A percentile compares a stretch with the other conserved stretches of the same genome.
phyloP scores from a whole-genome alignment of 2,113 vertebrate species.

The Myrmecophaga tridactyla region DNA sequence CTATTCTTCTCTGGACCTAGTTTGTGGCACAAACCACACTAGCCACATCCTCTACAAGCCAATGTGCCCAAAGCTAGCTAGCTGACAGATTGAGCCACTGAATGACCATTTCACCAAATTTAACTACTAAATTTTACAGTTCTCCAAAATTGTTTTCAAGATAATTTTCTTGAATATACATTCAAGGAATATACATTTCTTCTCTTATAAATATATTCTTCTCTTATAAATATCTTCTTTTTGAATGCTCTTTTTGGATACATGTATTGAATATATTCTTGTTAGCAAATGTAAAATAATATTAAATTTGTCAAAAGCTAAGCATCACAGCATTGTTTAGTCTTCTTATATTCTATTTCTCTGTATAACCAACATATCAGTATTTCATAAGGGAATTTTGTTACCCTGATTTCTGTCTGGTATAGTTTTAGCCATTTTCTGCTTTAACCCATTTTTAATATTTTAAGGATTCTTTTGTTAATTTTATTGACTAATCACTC shows the following conservation, averaged over 20 bases:
- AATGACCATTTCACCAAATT: neutral
- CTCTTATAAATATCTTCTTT: slow-evolving; percentile 18
- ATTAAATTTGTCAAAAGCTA: slow-evolving; percentile 15
- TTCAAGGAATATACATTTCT: neutral
- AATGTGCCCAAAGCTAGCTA: neutral
- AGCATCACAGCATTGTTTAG: neutral
- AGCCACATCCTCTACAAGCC: neutral
- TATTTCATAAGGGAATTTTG: neutral
- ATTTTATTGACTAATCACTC: neutral
- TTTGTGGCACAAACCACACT: neutral
- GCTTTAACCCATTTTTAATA: slow-evolving; percentile 15
- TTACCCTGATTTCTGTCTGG: neutral
- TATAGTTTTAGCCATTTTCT: neutral
- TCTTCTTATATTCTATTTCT: neutral
- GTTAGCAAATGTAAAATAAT: too few species aligned
- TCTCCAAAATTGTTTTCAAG: neutral
- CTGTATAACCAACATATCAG: neutral
- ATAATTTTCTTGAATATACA: neutral
- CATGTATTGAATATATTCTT: neutral
- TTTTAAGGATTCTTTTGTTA: slow-evolving; percentile 17
- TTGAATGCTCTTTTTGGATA: slow-evolving; percentile 10
- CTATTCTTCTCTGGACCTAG: neutral
- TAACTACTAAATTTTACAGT: neutral
- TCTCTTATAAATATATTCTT: slow-evolving; percentile 26
- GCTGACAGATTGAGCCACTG: neutral